Base-by-base conservation (phyloP, 2,888 invertebrate genomes). In the Pandemis corylana region DNA sequence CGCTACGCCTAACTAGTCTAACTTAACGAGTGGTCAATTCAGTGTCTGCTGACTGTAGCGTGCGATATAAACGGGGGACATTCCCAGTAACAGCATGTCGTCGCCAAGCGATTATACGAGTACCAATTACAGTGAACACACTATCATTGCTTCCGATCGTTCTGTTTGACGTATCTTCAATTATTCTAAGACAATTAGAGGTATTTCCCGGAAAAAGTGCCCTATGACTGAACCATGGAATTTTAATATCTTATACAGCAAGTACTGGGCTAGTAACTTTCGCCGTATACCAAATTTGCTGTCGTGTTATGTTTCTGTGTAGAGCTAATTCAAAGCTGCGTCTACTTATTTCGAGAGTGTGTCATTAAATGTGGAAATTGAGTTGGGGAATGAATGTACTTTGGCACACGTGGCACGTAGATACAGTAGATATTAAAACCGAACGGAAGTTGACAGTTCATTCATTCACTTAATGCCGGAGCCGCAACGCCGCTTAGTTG, bases 141-240 rank as follows among this genome's bases (percentile, higher is more conserved):
- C 12, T 28, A 20, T 20, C 12, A 28, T 28, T 10, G 0, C 5
- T 5, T 28, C 59, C 59, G n/a, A 59, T 28, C 59, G 42, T 62
- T 67, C 68, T n/a, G 46, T 12, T 46, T 5, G 3, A 49, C 63
- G 41, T 73, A 68, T 73, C 67, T 73, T 44, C 49, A 73, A 68
- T 64, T 63, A 68, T 68, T 68, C 63, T 63, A 44, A 63, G 72
- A 51, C 66, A 66, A 72, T 72, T 51, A 67, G 61, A 51, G 13
- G 41, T 7, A 72, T 61, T 72, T 49, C 71, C 59, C 65, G 41
- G 59, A 20, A 15, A 46, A 41, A n/a, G 59, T 59, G 12, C 46
- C 44, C 9, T 20, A 20, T 20, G 20, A 20, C 36, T 41, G 41
- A 51, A 59, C 5, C 41, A 15, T 61, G 41, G 42, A 44, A 44